Conservation (phyloP, 2,888 invertebrate genomes). For the Oscheius sp. region DNA sequence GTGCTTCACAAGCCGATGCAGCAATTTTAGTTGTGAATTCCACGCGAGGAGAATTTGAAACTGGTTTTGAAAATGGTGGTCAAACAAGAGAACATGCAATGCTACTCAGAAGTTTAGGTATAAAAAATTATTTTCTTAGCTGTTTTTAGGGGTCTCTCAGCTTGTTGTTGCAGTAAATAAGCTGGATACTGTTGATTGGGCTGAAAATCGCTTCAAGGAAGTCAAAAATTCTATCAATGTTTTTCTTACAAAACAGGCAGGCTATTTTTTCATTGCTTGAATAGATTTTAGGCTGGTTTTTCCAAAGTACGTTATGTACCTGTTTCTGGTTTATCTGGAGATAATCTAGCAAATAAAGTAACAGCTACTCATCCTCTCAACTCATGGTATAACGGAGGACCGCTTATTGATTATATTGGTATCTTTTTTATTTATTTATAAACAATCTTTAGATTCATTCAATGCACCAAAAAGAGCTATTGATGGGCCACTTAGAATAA, state of each 20-base stretch:
- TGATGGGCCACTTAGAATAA: constrained; percentile 86
- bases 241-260: constrained; percentile 60
- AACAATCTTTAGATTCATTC: constrained; percentile 36
- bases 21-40: constrained; percentile 95
- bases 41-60: constrained; percentile 92
- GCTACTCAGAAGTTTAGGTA: constrained; percentile 82
- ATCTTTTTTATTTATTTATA: background rate
- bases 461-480: constrained; percentile 72
- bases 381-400: constrained; percentile 84
- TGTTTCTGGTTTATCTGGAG: constrained; percentile 93
- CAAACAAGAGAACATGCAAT: constrained; percentile 97
- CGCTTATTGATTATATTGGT: constrained; percentile 86
- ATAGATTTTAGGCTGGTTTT: constrained; percentile 50
- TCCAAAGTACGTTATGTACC: constrained; percentile 81
- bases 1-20: constrained; percentile 97
- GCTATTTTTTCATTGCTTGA: constrained; percentile 69
- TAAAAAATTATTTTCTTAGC: background rate
- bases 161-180: constrained; percentile 95
- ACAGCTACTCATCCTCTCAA: constrained; percentile 75
- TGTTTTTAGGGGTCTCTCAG: constrained; percentile 84
- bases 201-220: constrained; percentile 86
- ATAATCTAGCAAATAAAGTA: constrained; percentile 79
- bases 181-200: constrained; percentile 94
- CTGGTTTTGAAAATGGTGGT: constrained; percentile 96
- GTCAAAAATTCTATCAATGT: constrained; percentile 74